phyloP scores from a whole-genome alignment of 2,888 invertebrate species.

The Napeogenes sylphis region DNA sequence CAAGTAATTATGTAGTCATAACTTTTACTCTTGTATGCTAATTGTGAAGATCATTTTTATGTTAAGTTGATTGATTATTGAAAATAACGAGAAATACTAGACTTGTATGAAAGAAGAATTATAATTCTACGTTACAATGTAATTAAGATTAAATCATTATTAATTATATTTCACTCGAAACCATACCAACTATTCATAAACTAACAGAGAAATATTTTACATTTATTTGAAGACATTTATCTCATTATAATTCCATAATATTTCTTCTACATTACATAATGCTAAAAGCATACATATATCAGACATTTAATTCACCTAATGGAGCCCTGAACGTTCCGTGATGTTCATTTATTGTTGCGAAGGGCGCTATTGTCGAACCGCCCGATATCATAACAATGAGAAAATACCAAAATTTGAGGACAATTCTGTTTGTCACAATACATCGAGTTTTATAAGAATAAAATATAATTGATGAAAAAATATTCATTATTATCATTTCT shows the following conservation, averaged over 20 bases:
- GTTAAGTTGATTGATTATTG: neutral
- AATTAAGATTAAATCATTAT: no score
- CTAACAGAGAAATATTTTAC: slow-evolving; percentile 1
- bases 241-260: slow-evolving; percentile 23
- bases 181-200: neutral
- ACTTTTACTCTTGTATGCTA: slow-evolving; percentile 1
- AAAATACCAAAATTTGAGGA: slow-evolving; percentile 16
- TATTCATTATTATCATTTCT: slow-evolving; percentile 4
- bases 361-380: slow-evolving; percentile 30
- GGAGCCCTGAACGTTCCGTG: slow-evolving; percentile 40
- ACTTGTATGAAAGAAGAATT: no score
- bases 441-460: slow-evolving; percentile 19
- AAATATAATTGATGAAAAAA: slow-evolving; percentile 19
- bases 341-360: slow-evolving; percentile 42
- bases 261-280: slow-evolving; percentile 19
- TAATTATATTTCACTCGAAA: no score
- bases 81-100: no score
- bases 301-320: slow-evolving; percentile 60
- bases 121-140: no score
- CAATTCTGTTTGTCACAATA: slow-evolving; percentile 16
- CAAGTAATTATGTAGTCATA: slow-evolving; percentile 18
- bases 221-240: slow-evolving; percentile 13
- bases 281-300: slow-evolving; percentile 29
- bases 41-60: neutral
- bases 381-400: slow-evolving; percentile 26